Base-by-base conservation (phyloP, 2,888 invertebrate species). In the Prostheceraeus crozeri region DNA sequence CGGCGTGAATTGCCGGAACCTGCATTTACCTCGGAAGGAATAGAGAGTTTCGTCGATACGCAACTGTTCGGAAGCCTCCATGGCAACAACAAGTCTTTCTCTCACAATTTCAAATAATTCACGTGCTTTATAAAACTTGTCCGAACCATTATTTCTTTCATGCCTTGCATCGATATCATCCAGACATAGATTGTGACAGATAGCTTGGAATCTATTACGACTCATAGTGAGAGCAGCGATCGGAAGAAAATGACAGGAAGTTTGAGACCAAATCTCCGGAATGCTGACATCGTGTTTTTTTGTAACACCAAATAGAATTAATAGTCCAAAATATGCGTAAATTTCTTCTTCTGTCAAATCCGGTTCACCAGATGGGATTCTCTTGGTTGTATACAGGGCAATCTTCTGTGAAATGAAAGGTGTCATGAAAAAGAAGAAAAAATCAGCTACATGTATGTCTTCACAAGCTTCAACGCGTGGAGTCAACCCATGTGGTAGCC, bases 141-240 rank as follows among this genome's bases (percentile, higher is more conserved):
- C 33, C 8, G 33, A 33, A 33, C 33, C n/a, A 33, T 33, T 33
- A n/a, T 33, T n/a, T 33, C 33, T 33, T 33, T 33, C 33, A 33
- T 33, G 33, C 33, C 33, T 33, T 33, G 33, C n/a, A 33, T 33
- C 33, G n/a, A 33, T 33, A n/a, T 33, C 33, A 33, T 33, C 33
- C 33, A 33, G 33, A 33, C 33, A 33, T n/a, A 33, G 8, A n/a
- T n/a, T 33, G 33, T 33, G 33, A 33, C 33, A 33, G 33, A 33
- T 33, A 8, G 33, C 33, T 33, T 33, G 33, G 33, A 33, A 33
- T 33, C 33, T 33, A n/a, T 33, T 33, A n/a, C 33, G 33, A 33
- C n/a, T 33, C 33, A 33, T 33, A n/a, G 33, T 33, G 33, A 33
- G 33, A 33, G 33, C 33, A 8, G 33, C 33, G 33, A 33, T n/a